Evolutionary conservation across 2,888 invertebrate genomes (phyloP).

Genomic region (Xylota segnis): DNA sequence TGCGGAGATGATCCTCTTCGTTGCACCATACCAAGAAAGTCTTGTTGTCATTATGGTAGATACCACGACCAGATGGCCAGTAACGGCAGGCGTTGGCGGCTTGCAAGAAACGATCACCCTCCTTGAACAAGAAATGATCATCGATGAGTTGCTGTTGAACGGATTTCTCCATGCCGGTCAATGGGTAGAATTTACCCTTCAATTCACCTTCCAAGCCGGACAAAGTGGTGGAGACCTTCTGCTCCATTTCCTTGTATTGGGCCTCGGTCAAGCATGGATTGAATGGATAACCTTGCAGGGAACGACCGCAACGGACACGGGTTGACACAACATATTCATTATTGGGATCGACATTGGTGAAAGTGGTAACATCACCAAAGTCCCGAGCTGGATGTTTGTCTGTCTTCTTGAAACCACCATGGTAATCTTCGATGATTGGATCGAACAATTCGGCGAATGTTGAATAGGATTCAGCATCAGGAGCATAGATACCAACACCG

Average conservation of each 20-base stretch:
- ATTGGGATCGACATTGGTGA: slow-evolving; percentile 96
- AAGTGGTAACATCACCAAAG: slow-evolving; percentile 96
- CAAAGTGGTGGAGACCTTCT: slow-evolving; percentile 93
- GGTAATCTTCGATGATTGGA: slow-evolving; percentile 99
- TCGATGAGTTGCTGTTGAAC: slow-evolving; percentile 98
- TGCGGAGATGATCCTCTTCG: slow-evolving; percentile 98
- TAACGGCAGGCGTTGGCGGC: slow-evolving; percentile 97
- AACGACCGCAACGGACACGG: slow-evolving; percentile 98
- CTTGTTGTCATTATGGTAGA: slow-evolving; percentile 98
- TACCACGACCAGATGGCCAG: slow-evolving; percentile 99
- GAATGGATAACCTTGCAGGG: slow-evolving; percentile 97
- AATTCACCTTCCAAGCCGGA: slow-evolving; percentile 94
- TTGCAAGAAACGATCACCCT: slow-evolving; percentile 92
- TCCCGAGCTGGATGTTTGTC: slow-evolving; percentile 97
- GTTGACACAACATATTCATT: slow-evolving; percentile 97
- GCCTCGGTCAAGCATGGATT: slow-evolving; percentile 98
- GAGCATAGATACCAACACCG: slow-evolving; percentile 98
- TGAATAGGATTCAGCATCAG: slow-evolving; percentile 97
- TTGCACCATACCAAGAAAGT: slow-evolving; percentile 99
- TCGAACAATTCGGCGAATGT: slow-evolving; percentile 97
- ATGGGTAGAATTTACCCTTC: slow-evolving; percentile 97
- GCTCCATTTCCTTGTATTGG: slow-evolving; percentile 99
- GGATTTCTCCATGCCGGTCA: slow-evolving; percentile 98
- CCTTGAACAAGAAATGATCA: slow-evolving; percentile 99
- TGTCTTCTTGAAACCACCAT: slow-evolving; percentile 96